Evolutionary conservation across 2,888 invertebrate species (phyloP).

Genomic region (Eupsilia transversa): DNA sequence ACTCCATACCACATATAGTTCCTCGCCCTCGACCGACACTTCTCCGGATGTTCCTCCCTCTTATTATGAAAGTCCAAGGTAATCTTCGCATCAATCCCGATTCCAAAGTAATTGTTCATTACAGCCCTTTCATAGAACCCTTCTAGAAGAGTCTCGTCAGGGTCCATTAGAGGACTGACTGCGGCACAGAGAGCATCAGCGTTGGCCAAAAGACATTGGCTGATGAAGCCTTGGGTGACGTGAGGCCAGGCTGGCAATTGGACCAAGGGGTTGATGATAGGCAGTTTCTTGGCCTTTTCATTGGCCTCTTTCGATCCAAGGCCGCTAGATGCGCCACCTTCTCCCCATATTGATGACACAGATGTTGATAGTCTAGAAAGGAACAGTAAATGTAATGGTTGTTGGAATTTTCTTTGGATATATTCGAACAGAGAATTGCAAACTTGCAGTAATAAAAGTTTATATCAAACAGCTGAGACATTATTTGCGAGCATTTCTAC

Average conservation of each 20-base stretch:
- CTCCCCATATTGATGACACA: conserved; percentile 89
- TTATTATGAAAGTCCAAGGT: conserved; percentile 99
- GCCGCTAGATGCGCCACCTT: conserved; percentile 77
- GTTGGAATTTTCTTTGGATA: neutral
- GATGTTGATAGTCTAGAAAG: conserved; percentile 86
- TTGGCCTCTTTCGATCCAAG: conserved; percentile 87
- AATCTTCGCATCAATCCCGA: conserved; percentile 99
- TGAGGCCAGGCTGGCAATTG: conserved; percentile 97
- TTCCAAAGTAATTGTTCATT: conserved; percentile 99
- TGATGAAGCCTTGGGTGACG: conserved; percentile 96
- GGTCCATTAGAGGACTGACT: conserved; percentile 98
- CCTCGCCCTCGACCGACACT: conserved; percentile 97
- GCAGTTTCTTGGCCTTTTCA: conserved; percentile 93
- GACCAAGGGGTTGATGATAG: conserved; percentile 97
- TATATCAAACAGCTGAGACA: neutral
- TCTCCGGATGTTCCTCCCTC: conserved; percentile 98
- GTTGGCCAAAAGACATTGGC: conserved; percentile 98
- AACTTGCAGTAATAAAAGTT: conserved; percentile 18
- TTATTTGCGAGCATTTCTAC: conserved; percentile 13
- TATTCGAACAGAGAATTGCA: neutral
- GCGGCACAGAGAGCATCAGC: conserved; percentile 99
- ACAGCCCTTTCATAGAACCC: conserved; percentile 98
- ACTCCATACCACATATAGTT: conserved; percentile 99
- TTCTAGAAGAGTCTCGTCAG: conserved; percentile 96
- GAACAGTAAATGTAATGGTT: neutral